Evolutionary conservation across 2,113 vertebrate species (phyloP).

Genomic region (Halichoerus grypus): DNA sequence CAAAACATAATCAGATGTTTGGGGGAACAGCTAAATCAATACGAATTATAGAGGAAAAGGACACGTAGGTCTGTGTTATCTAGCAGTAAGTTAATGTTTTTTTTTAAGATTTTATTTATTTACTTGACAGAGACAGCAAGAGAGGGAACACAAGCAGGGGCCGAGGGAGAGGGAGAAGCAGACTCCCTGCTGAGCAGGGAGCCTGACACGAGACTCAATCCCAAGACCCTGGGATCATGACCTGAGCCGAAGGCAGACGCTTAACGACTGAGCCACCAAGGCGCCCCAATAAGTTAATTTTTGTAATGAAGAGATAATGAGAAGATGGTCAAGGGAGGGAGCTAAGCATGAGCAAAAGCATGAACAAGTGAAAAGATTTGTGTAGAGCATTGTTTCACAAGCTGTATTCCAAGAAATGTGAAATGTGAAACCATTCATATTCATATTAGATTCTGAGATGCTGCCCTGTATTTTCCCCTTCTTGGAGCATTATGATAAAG

Average conservation of each 20-base stretch:
- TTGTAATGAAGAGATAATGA: not conserved
- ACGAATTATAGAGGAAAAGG: not conserved
- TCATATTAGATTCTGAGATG: not conserved
- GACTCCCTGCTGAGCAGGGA: no score
- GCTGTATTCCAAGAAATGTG: not conserved
- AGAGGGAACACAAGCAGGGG: no score
- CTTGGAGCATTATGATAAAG: not conserved
- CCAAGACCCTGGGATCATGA: not conserved
- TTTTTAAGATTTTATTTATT: no score
- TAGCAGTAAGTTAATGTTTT: not conserved
- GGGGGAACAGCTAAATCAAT: not conserved
- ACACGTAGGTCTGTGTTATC: not conserved
- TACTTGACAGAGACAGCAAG: no score
- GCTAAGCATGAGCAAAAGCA: not conserved
- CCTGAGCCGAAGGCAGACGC: no score
- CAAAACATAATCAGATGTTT: not conserved
- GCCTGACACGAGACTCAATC: no score
- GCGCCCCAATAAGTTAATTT: not conserved
- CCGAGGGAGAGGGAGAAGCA: no score
- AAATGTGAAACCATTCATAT: slow-evolving; percentile 1
- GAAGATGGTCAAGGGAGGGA: not conserved
- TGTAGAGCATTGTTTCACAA: not conserved
- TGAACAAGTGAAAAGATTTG: not conserved
- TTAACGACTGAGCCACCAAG: not conserved
- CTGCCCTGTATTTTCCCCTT: not conserved